Conservation (phyloP, 2,113 vertebrate species). For the Piaya cayana region DNA sequence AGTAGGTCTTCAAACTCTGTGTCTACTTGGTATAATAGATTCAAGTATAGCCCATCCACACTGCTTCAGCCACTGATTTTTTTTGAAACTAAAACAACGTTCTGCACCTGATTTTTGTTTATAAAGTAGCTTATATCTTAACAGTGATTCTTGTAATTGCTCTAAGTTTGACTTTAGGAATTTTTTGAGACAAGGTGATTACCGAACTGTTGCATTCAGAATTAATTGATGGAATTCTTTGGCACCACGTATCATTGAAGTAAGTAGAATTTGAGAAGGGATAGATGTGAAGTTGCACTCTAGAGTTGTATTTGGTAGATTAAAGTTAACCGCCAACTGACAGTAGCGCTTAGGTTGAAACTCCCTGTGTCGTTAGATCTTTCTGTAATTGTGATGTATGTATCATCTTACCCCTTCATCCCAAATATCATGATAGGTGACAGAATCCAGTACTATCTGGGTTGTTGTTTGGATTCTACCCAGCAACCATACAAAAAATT, state of each 20-base stretch:
- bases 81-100: not conserved
- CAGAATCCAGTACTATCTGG: not conserved
- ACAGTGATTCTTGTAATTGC: not conserved
- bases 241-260: not conserved
- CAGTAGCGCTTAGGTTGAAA: not conserved
- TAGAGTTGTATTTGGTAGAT: not conserved
- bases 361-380: not conserved
- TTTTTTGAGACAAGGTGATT: not conserved
- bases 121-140: not conserved
- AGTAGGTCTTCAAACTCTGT: not conserved
- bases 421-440: not conserved
- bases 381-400: not conserved
- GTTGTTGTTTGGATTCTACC: not conserved
- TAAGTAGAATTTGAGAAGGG: not conserved
- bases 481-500: not conserved
- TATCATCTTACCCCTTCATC: not conserved
- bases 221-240: not conserved
- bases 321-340: not conserved
- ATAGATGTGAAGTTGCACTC: not conserved
- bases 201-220: not conserved
- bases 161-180: not conserved
- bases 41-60: not conserved
- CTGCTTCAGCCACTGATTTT: not conserved
- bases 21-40: not conserved
- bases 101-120: slow-evolving; percentile 9